These are phyloP conservation scores for Epistrophella euchroma DNA, from an alignment of 2,888 invertebrate species.

Conservation along the genomic window DNA sequence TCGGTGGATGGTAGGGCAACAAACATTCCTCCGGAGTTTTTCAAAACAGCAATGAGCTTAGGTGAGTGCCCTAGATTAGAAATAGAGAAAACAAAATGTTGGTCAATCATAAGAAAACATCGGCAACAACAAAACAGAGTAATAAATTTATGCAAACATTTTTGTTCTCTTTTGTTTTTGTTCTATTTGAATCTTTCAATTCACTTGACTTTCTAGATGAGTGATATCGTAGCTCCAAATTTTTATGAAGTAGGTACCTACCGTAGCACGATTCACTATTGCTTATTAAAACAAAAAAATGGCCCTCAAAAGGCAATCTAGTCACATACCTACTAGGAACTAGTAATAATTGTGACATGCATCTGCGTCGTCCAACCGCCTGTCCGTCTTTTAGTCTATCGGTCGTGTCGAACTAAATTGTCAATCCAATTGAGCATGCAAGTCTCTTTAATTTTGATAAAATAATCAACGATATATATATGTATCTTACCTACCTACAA, in stretches of 20 bases:
- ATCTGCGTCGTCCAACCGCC: not conserved
- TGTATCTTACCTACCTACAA: no score
- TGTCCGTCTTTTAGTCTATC: not conserved
- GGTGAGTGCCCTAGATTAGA: conserved; percentile 83
- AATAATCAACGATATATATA: conserved; percentile 29
- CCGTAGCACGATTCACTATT: not conserved
- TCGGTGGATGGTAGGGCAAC: conserved; percentile 87
- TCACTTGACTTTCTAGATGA: conserved; percentile 3
- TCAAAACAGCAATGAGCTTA: conserved; percentile 94
- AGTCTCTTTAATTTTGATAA: conserved; percentile 28
- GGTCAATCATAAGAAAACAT: conserved; percentile 22
- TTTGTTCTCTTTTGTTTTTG: not conserved
- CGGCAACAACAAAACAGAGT: not conserved
- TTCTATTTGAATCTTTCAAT: not conserved
- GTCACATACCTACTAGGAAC: conserved; percentile 8
- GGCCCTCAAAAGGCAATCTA: conserved; percentile 37
- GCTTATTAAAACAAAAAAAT: not conserved
- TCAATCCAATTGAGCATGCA: conserved; percentile 32
- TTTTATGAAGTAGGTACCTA: not conserved
- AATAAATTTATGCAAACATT: conserved; percentile 9
- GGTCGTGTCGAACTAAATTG: conserved; percentile 21
- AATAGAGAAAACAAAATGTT: conserved; percentile 52
- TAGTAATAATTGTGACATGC: not conserved
- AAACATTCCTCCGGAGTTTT: conserved; percentile 92
- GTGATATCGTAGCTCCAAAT: not conserved